These are phyloP conservation scores for Scaeva pyrastri DNA, from an alignment of 2,888 invertebrate genomes.

Conservation along the genomic window DNA sequence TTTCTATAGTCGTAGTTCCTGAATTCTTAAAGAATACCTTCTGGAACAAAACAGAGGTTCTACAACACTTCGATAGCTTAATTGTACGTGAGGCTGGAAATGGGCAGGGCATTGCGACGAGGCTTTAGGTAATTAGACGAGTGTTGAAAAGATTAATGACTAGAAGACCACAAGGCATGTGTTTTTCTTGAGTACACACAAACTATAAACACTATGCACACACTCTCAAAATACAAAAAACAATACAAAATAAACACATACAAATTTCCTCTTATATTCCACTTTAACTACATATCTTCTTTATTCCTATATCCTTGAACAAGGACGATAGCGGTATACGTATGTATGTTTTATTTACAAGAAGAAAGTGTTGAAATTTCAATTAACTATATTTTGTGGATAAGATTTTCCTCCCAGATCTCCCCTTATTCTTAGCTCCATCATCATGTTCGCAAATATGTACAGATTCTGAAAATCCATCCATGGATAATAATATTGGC, in stretches of 20 bases:
- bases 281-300: not conserved
- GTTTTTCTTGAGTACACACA: not conserved
- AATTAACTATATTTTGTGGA: slow-evolving; percentile 56
- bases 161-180: slow-evolving; percentile 50
- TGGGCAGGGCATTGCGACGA: slow-evolving; percentile 23
- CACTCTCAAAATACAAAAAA: not conserved
- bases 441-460: slow-evolving; percentile 42
- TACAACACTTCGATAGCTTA: slow-evolving; percentile 40
- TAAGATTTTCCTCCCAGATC: slow-evolving; percentile 15
- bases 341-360: not conserved
- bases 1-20: not conserved
- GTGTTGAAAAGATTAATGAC: slow-evolving; percentile 71
- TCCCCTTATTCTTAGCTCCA: not conserved
- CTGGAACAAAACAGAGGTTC: slow-evolving; percentile 23
- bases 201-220: not conserved
- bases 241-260: not conserved
- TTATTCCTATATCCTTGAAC: not conserved
- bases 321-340: no score
- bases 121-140: slow-evolving; percentile 67
- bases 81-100: slow-evolving; percentile 26
- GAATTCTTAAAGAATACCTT: slow-evolving; percentile 17
- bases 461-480: slow-evolving; percentile 16
- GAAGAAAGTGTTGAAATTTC: slow-evolving; percentile 66
- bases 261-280: not conserved
- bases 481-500: slow-evolving; percentile 54